Evolutionary conservation across 2,888 invertebrate species (phyloP).

Genomic region (Luperina nickerlii): DNA sequence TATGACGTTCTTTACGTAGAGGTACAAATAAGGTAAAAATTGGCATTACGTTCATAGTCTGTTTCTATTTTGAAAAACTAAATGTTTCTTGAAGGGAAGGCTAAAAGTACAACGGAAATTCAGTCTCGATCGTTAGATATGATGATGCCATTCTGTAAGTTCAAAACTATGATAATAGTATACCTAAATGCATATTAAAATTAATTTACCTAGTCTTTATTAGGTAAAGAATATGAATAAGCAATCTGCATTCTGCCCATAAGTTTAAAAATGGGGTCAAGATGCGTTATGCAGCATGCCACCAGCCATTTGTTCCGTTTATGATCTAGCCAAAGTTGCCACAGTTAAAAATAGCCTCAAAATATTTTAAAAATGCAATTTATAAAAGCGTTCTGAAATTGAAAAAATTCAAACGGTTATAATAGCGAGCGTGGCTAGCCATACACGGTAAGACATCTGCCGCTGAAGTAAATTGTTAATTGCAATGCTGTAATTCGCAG

Average conservation of each 20-base stretch:
- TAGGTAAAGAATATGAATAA: slow-evolving; percentile 13
- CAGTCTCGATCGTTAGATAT: neutral
- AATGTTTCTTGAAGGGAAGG: neutral
- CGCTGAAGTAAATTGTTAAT: slow-evolving; percentile 76
- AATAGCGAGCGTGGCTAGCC: slow-evolving; percentile 67
- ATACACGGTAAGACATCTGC: slow-evolving; percentile 84
- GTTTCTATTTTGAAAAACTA: neutral
- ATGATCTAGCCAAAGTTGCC: slow-evolving; percentile 7
- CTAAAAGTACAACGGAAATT: neutral
- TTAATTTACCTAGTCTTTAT: slow-evolving; percentile 1
- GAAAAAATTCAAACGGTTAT: slow-evolving; percentile 74
- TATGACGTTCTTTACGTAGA: neutral
- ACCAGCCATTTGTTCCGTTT: neutral
- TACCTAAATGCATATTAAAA: neutral
- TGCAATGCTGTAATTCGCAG: slow-evolving; percentile 80
- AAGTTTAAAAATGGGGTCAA: neutral
- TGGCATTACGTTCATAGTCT: neutral
- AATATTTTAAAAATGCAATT: slow-evolving; percentile 11
- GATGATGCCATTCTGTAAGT: neutral
- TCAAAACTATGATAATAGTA: neutral
- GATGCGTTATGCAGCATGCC: neutral
- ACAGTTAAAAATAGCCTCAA: slow-evolving; percentile 19
- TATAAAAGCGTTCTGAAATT: slow-evolving; percentile 56
- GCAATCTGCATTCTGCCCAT: neutral
- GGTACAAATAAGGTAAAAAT: neutral